Evolutionary conservation across 2,888 invertebrate genomes (phyloP), one percentile per base, ranked within the genome.

Genomic region (Megaustenia siamemsis): DNA sequence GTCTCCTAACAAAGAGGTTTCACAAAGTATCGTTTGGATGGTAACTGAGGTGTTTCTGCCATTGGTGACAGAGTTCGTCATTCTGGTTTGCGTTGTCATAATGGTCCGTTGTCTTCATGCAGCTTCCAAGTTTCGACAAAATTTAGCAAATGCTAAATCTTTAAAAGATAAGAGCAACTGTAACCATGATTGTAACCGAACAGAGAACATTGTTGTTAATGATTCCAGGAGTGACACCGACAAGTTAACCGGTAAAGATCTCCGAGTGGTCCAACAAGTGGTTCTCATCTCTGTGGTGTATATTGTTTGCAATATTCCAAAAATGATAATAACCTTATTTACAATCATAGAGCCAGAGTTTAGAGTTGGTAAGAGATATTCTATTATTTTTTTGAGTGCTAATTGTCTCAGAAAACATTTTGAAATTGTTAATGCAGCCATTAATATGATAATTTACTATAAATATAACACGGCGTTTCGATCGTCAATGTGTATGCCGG

Each of bases 201-300:
- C 5, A 5, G 21, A 66, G 8, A 45, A 71, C 40, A 43, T 35
- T 12, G 71, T 43, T 0, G 24, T 15, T 28, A 1, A 43, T 1
- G 71, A 71, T n/a, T 4, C 71, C n/a, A 45, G 10, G 10, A n/a
- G n/a, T 45, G 53, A 53, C n/a, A 35, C 10, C 21, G 76, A 76
- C 35, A 49, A 56, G 53, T 53, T 76, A 3, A 35, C 76, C 10
- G 49, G 53, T 1, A 76, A 76, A 18, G 76, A 76, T 28, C 49
- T 76, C 28, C 35, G 53, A 5, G 76, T 76, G 0, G 38, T 76
- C 21, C 66, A 69, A 35, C 66, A 76, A 43, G 76, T 76, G 32
- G 80, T 80, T 49, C 68, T 66, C 21, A 80, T 69, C 28, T 80
- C 80, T 32, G 69, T 69, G 24, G 49, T 80, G 21, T 80, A 68